A percentile compares a stretch with the other conserved stretches of the same genome.
These are phyloP conservation scores for Cynopterus brachyotis DNA, from an alignment of 2,113 vertebrate genomes.

Conservation along the genomic window DNA sequence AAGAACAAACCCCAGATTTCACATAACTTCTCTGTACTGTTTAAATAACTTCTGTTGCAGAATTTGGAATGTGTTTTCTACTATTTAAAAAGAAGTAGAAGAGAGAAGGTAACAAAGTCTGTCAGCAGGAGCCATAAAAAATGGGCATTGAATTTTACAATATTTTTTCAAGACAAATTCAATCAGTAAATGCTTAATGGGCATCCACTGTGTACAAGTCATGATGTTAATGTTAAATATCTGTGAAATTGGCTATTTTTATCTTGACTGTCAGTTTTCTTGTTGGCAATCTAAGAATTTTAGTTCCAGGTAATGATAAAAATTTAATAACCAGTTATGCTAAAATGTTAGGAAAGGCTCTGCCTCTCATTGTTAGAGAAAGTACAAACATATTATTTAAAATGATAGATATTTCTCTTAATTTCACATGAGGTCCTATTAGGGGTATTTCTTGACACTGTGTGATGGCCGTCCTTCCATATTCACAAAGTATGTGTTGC, in stretches of 20 bases:
- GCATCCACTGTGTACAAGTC: neutral
- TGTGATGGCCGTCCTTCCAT: neutral
- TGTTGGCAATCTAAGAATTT: constrained; percentile 1
- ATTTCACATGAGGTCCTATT: accelerated
- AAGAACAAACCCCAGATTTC: constrained; percentile 44
- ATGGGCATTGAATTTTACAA: neutral
- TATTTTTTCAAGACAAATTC: constrained; percentile 13
- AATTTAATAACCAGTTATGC: neutral
- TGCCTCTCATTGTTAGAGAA: neutral
- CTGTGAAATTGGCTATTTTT: neutral
- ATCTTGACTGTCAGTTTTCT: neutral
- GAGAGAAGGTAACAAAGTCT: constrained; percentile 26
- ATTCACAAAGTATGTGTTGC: neutral
- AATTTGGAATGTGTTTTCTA: constrained; percentile 49
- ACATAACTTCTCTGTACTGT: constrained; percentile 37
- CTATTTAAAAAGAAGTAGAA: neutral
- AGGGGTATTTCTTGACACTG: neutral
- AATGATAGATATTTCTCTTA: neutral
- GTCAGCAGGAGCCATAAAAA: neutral
- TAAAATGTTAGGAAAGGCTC: neutral
- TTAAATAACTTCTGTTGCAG: constrained; percentile 57
- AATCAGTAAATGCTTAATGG: constrained; percentile 18
- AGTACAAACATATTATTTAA: neutral
- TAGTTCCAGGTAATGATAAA: constrained; percentile 22
- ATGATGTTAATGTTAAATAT: neutral